phyloP scores from a whole-genome alignment of 2,797 vertebrate species.

The Myotis daubentonii region DNA sequence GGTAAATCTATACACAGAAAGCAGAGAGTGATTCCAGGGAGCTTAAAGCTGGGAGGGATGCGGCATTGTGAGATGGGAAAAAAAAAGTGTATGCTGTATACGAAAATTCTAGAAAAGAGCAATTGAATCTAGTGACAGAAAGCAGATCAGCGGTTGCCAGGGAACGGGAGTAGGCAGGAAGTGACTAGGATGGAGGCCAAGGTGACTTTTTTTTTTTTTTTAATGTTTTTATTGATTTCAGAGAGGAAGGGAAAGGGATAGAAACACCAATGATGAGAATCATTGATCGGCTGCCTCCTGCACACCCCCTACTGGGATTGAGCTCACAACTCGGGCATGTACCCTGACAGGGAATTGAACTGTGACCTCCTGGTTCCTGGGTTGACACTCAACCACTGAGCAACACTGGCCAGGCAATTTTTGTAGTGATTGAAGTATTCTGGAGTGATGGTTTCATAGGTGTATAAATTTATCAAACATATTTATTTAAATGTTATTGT shows the following conservation, averaged over 20 bases:
- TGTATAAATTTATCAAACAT: not conserved
- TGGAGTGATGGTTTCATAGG: not conserved
- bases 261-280: too few relatives aligned
- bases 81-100: too few relatives aligned
- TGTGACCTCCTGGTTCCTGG: too few relatives aligned
- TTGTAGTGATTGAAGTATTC: not conserved
- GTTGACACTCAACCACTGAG: too few relatives aligned
- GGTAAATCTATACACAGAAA: not conserved
- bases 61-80: not conserved
- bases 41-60: not conserved
- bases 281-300: too few relatives aligned
- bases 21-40: not conserved
- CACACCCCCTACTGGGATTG: too few relatives aligned
- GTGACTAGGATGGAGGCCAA: not conserved
- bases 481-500: not conserved
- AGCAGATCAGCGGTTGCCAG: not conserved
- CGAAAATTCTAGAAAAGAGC: not conserved
- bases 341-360: too few relatives aligned
- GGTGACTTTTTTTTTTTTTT: not conserved
- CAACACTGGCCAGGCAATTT: not conserved
- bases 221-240: too few relatives aligned
- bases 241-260: too few relatives aligned
- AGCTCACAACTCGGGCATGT: too few relatives aligned
- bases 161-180: not conserved
- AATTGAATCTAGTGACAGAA: not conserved